A percentile compares a stretch with the other conserved stretches of the same genome.
These are phyloP conservation scores for Ectobius pallidus DNA, from an alignment of 2,888 invertebrate species.

Conservation along the genomic window DNA sequence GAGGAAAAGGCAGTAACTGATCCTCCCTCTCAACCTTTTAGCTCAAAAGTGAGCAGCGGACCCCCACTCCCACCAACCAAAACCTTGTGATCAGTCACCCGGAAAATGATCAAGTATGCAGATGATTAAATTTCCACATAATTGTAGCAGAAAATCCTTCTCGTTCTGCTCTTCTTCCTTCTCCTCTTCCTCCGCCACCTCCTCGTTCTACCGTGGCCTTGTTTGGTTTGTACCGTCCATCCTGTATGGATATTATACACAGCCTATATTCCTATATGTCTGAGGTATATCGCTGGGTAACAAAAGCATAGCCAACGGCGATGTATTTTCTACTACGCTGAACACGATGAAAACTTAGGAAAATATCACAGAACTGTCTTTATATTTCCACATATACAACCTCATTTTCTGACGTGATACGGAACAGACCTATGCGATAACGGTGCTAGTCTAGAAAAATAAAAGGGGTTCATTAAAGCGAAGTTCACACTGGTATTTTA, in stretches of 20 bases:
- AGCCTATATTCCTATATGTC: not conserved
- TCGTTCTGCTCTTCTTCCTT: not conserved
- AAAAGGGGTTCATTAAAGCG: too few relatives aligned
- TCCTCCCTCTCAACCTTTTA: not conserved
- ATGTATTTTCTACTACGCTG: not conserved
- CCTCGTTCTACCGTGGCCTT: constrained; percentile 5
- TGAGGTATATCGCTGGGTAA: not conserved
- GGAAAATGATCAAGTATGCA: constrained; percentile 46
- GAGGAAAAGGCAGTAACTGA: not conserved
- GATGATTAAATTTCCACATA: constrained; percentile 45
- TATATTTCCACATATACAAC: not conserved
- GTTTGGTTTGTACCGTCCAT: not conserved
- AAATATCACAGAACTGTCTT: not conserved
- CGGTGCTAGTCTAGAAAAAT: too few relatives aligned
- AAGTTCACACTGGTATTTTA: too few relatives aligned
- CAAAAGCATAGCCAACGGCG: not conserved
- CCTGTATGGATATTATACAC: not conserved
- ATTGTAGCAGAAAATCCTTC: constrained; percentile 41
- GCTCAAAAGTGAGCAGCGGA: constrained; percentile 4
- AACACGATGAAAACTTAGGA: not conserved
- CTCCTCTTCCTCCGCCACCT: not conserved
- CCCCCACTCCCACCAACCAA: constrained; percentile 4
- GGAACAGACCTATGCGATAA: too few relatives aligned
- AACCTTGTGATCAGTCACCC: constrained; percentile 43
- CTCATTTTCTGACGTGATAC: too few relatives aligned